Evolutionary conservation across 2,888 invertebrate genomes (phyloP), one percentile per base, ranked within the genome.

Genomic region (Serripes groenlandicus): DNA sequence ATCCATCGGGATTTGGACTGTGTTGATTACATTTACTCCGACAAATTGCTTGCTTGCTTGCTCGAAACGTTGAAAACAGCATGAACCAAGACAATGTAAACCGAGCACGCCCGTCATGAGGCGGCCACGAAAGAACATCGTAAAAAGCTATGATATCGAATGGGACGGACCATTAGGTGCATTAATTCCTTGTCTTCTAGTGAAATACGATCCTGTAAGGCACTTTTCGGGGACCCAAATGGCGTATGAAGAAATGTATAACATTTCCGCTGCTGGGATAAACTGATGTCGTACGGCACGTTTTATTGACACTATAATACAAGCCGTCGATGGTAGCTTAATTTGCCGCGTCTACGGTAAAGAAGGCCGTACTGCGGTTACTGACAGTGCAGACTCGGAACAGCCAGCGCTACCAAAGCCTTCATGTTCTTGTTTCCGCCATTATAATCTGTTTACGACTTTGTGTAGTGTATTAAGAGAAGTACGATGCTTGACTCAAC

Each of bases 1-100:
- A 77, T 76, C 85, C 78, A 76, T 76, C 42, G 80, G 78, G 78
- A 74, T 42, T 69, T 75, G 42, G 75, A 62, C 73, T 69, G 72
- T 70, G 78, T 64, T 85, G 81, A 85, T 85, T 79, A 81, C 84
- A 84, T 84, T 83, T 84, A 84, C 84, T 52, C 60, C 49, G 54
- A 72, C 56, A 84, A 81, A 84, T 75, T 81, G 81, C 68, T 78
- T 78, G 58, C 74, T 75, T 81, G 81, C 68, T 78, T 78, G 58
- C 74, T 56, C 54, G 54, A 74, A 72, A 54, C 35, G 34, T 56
- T 30, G 62, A 78, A 69, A 42, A 42, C 4, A 37, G 37, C n/a
- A n/a, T n/a, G n/a, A 37, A n/a, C 34, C 42, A 15, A 74, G 66
- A 81, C 72, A 70, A 37, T 60, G 71, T 52, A 68, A 68, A 68